Base-by-base conservation (phyloP, 2,113 vertebrate species). In the Galeopterus variegatus region DNA sequence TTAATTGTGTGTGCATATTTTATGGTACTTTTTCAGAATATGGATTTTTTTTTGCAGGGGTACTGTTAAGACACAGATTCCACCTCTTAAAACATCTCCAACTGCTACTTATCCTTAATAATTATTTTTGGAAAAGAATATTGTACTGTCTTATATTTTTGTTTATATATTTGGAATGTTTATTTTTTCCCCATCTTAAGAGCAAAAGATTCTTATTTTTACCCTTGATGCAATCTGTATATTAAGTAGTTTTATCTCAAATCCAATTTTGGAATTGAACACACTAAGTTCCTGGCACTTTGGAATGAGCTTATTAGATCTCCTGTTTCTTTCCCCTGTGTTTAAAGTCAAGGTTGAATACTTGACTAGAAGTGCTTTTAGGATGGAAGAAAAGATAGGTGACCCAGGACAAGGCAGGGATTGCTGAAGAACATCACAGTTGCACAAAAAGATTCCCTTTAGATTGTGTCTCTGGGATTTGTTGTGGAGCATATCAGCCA, bases 191-290 rank as follows among this genome's bases (percentile, higher is more conserved):
- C 31, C 70, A 84, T 64, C 52, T 64, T 36, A 64, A 96, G 79
- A 64, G 19, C 31, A 64, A 67, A 80, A 36, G 58, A 81, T 90
- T 93, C 56, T 80, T 45, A 21, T 90, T 96, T 86, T 80, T 56
- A 56, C 28, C 41, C 13, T 72, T 79, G 11, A 5, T 64, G 19
- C 11, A 79, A 4, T 93, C 33, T 77, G 8, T 85, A 33, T 79
- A 15, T 88, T 92, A 56, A 82, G 56, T 84, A 33, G n/a, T 79
- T 36, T 90, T 90, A 70, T 14, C 12, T 24, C 70, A 77, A 54
- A 45, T 89, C 3, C 12, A 84, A 5, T 65, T 89, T 76, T 77
- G 33, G n/a, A 84, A 56, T 26, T 70, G 28, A 85, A 31, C 15
- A 17, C 62, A 21, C 3, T 56, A 23, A 69, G 33, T 62, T 84